A percentile compares a stretch with the other conserved stretches of the same genome.
Conservation (phyloP, 2,113 vertebrate genomes). For the Henicopernis longicauda region DNA sequence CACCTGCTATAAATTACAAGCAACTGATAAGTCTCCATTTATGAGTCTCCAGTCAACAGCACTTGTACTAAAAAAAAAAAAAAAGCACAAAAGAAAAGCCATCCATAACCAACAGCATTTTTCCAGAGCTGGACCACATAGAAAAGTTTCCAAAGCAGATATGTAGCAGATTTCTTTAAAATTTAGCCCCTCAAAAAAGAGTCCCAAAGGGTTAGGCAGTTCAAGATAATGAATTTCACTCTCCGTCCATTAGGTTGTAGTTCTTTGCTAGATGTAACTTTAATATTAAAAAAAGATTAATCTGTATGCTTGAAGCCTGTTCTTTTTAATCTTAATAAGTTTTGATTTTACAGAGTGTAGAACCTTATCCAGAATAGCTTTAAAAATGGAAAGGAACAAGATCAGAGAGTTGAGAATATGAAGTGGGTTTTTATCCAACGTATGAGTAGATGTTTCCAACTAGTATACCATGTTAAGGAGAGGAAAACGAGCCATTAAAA, state of each 20-base stretch:
- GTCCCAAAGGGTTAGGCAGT: slow-evolving; percentile 5
- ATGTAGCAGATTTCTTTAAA: slow-evolving; percentile 33
- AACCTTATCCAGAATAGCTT: slow-evolving; percentile 54
- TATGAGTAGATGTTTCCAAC: slow-evolving; percentile 68
- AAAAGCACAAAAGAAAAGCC: not conserved
- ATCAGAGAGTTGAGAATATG: slow-evolving; percentile 52
- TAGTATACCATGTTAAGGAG: not conserved
- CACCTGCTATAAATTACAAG: slow-evolving; percentile 60
- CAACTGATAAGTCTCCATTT: slow-evolving; percentile 40
- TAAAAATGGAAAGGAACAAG: slow-evolving; percentile 55
- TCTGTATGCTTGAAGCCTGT: slow-evolving; percentile 28
- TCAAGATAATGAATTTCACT: slow-evolving; percentile 28
- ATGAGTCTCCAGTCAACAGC: slow-evolving; percentile 19
- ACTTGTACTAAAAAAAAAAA: not conserved
- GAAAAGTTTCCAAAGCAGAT: slow-evolving; percentile 38
- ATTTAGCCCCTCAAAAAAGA: not conserved
- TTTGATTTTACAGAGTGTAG: slow-evolving; percentile 64
- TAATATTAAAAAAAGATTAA: slow-evolving; percentile 23
- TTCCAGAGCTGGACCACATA: slow-evolving; percentile 21
- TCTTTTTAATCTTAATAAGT: slow-evolving; percentile 54
- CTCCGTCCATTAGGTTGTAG: not conserved
- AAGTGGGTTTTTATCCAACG: slow-evolving; percentile 42
- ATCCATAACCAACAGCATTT: slow-evolving; percentile 42
- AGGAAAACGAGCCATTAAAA: slow-evolving; percentile 41
- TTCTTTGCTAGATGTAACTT: slow-evolving; percentile 28